These are phyloP conservation scores for Malurus alboscapulatus DNA, from an alignment of 2,113 vertebrate genomes.

Conservation along the genomic window DNA sequence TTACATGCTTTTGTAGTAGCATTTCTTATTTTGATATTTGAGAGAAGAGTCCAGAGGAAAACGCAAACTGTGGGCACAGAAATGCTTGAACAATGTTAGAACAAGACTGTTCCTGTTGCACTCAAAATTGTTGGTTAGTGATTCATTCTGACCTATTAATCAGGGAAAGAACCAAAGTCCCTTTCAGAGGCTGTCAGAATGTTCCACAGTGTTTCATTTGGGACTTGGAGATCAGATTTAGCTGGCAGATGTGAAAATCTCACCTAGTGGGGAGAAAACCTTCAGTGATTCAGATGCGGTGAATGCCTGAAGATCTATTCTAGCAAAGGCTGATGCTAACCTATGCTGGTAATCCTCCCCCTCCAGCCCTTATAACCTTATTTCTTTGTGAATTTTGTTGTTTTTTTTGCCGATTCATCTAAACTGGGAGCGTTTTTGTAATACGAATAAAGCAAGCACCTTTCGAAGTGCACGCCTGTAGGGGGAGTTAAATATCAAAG, in stretches of 20 bases:
- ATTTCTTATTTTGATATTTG: neutral
- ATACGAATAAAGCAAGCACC: fast-evolving
- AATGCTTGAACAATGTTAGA: neutral
- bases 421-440: neutral
- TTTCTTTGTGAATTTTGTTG: neutral
- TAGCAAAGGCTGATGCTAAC: neutral
- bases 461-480: neutral
- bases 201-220: neutral
- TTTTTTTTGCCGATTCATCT: neutral
- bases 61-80: neutral
- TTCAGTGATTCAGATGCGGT: fast-evolving
- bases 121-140: neutral
- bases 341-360: fast-evolving
- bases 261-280: neutral
- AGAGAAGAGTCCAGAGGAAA: neutral
- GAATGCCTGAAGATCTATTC: too few relatives aligned
- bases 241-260: too few relatives aligned
- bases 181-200: neutral
- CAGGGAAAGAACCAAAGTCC: neutral
- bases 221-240: neutral
- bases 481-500: constrained; percentile 48
- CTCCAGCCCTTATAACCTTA: neutral
- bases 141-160: neutral
- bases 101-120: neutral
- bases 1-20: neutral